Evolutionary conservation across 2,888 invertebrate species (phyloP).

Genomic region (Frankliniella fusca): DNA sequence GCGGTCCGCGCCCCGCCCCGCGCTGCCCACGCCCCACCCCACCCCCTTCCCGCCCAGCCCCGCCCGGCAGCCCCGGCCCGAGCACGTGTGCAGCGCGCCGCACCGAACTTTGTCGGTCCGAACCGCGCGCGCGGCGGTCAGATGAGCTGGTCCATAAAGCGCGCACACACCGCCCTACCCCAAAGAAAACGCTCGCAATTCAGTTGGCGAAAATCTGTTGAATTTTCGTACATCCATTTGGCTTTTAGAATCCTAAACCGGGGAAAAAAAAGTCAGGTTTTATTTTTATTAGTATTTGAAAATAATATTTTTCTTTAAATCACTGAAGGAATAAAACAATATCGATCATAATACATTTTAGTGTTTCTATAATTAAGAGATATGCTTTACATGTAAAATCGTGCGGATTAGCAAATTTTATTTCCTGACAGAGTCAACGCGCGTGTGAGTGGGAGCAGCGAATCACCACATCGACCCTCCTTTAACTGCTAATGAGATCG

Average conservation of each 20-base stretch:
- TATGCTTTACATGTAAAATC: too few relatives aligned
- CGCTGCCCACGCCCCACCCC: not conserved
- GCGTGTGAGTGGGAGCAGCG: not conserved
- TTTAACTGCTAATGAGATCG: conserved; percentile 17
- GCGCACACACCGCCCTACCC: not conserved
- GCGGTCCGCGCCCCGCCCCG: not conserved
- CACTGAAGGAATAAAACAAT: too few relatives aligned
- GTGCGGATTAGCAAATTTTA: not conserved
- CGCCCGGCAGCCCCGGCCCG: not conserved
- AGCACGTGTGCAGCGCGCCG: not conserved
- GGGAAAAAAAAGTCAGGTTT: too few relatives aligned
- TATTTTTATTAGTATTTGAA: too few relatives aligned
- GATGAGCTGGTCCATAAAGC: not conserved
- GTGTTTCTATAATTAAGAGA: too few relatives aligned
- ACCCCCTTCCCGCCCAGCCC: not conserved
- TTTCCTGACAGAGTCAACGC: not conserved
- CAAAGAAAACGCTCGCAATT: not conserved
- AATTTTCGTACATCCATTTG: too few relatives aligned
- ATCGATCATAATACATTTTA: not conserved
- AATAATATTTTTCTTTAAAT: too few relatives aligned
- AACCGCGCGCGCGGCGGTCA: not conserved
- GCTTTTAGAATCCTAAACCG: too few relatives aligned
- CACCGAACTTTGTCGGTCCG: not conserved
- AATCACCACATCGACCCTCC: not conserved
- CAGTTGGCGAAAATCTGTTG: not conserved